phyloP scores from a whole-genome alignment of 2,113 vertebrate species.

The Phyllostomus hastatus region DNA sequence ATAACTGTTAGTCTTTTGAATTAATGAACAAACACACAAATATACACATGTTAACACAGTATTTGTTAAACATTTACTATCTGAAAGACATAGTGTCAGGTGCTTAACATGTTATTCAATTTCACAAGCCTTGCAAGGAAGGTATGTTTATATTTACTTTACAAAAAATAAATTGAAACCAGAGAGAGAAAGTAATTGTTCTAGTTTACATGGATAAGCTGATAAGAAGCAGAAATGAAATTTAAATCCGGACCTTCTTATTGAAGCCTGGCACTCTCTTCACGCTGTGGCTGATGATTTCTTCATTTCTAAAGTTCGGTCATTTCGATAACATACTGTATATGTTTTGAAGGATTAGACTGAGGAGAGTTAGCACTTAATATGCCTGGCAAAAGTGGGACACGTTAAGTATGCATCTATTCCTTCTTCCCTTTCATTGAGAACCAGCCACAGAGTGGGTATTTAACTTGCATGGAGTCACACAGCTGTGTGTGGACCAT shows the following conservation, averaged over 20 bases:
- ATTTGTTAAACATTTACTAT: neutral
- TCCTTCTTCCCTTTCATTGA: neutral
- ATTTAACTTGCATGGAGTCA: neutral
- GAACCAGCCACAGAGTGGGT: neutral
- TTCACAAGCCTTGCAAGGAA: neutral
- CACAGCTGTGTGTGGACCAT: neutral
- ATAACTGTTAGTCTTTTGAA: neutral
- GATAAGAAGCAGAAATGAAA: neutral
- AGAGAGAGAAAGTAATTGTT: neutral
- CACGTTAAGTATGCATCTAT: neutral
- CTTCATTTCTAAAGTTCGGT: neutral
- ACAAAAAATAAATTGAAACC: neutral
- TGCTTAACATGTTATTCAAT: neutral
- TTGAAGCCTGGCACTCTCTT: neutral
- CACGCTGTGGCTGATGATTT: neutral
- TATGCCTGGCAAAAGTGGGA: neutral
- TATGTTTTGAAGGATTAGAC: neutral
- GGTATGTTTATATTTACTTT: neutral
- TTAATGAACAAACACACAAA: neutral
- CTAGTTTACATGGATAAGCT: neutral
- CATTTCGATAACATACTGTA: neutral
- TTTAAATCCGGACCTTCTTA: constrained; percentile 7
- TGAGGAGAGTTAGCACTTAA: neutral
- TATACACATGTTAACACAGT: neutral
- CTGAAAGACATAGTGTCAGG: neutral